Conservation (phyloP, 2,888 invertebrate genomes). For the Pseudoips prasinana region DNA sequence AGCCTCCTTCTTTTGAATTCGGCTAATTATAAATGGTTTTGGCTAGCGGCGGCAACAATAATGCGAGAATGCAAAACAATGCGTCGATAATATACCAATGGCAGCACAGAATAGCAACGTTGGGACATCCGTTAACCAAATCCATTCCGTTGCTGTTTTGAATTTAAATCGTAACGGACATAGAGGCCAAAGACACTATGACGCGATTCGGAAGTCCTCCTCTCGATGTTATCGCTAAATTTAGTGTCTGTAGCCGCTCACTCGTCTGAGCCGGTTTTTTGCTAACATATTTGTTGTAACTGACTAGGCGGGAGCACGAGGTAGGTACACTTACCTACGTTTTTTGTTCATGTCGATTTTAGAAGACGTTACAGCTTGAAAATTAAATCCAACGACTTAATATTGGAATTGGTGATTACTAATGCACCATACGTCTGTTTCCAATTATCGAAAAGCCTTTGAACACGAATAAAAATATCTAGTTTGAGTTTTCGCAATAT, state of each 20-base stretch:
- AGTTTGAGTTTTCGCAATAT: too few species aligned
- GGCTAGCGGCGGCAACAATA: conserved; percentile 17
- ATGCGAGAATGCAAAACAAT: conserved; percentile 21
- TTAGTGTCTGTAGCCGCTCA: conserved; percentile 23
- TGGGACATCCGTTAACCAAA: conserved; percentile 57
- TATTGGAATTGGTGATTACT: too few species aligned
- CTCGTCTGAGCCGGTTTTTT: conserved; percentile 29
- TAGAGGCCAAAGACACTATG: conserved; percentile 52
- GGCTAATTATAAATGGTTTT: too few species aligned
- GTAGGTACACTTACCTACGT: too few species aligned
- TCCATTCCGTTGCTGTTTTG: conserved; percentile 51
- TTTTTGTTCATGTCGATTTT: too few species aligned
- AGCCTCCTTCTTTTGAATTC: too few species aligned
- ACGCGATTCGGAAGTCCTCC: conserved; percentile 37
- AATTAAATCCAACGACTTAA: too few species aligned
- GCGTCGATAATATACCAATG: conserved; percentile 38
- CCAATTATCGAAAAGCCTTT: too few species aligned
- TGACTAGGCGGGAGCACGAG: conserved; percentile 27
- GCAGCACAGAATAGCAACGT: conserved; percentile 23
- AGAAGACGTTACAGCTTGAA: too few species aligned
- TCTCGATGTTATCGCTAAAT: conserved; percentile 28
- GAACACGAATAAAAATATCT: too few species aligned
- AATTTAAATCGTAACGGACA: conserved; percentile 68
- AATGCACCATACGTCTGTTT: too few species aligned
- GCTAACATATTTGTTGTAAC: conserved; percentile 21